These are phyloP conservation scores for Benitochromis conjunctus DNA, from an alignment of 2,113 vertebrate species.

Conservation along the genomic window DNA sequence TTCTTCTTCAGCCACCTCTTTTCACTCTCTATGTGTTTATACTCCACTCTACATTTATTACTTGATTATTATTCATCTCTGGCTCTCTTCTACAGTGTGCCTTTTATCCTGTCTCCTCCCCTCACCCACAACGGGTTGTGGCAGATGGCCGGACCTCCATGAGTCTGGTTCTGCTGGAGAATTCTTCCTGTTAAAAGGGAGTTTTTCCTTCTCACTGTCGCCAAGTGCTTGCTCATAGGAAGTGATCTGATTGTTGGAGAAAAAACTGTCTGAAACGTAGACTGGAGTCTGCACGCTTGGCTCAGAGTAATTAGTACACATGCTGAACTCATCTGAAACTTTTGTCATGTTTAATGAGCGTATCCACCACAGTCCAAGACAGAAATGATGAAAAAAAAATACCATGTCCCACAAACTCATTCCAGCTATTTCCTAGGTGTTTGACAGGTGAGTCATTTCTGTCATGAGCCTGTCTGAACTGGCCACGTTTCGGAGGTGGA, in stretches of 20 bases:
- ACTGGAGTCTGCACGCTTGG: neutral
- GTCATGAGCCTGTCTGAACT: slow-evolving; percentile 34
- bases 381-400: neutral
- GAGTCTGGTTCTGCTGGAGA: neutral
- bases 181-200: neutral
- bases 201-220: neutral
- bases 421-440: slow-evolving; percentile 12
- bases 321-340: neutral
- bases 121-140: neutral
- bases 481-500: neutral
- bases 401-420: neutral
- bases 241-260: neutral
- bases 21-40: neutral
- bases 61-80: neutral
- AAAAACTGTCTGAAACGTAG: neutral
- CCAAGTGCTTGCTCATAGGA: neutral
- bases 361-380: neutral
- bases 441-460: slow-evolving; percentile 20
- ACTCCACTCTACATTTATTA: neutral
- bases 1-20: neutral
- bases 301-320: neutral
- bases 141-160: neutral
- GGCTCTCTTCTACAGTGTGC: neutral
- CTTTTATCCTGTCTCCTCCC: neutral
- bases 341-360: neutral